Evolutionary conservation across 2,888 invertebrate genomes (phyloP).

Genomic region (Lapara coniferarum): DNA sequence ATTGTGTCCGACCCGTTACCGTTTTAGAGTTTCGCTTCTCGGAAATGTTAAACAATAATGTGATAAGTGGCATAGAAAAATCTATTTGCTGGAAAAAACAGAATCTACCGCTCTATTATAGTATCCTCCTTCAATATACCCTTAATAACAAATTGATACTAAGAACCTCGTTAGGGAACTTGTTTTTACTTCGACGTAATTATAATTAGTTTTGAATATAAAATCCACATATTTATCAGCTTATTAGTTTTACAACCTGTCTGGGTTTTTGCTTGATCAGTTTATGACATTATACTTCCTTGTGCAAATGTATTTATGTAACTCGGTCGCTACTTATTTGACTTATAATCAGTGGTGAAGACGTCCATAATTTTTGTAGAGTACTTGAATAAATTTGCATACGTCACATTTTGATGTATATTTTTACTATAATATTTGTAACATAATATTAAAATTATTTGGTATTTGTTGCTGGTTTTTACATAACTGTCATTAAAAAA

Average conservation of each 20-base stretch:
- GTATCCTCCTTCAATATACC: neutral
- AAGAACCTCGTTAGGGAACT: constrained; percentile 1
- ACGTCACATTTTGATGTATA: no score
- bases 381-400: no score
- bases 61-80: constrained; percentile 32
- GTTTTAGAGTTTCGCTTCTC: constrained; percentile 32
- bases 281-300: constrained; percentile 1
- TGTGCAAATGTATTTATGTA: neutral
- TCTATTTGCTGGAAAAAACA: neutral
- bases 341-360: no score
- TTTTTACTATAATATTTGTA: no score
- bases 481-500: neutral
- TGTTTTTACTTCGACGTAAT: constrained; percentile 11
- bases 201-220: constrained; percentile 11
- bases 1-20: constrained; percentile 54
- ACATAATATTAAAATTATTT: no score
- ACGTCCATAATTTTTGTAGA: no score
- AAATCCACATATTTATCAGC: neutral
- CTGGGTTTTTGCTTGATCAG: constrained; percentile 24
- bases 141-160: neutral
- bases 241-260: constrained; percentile 28
- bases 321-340: neutral
- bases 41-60: constrained; percentile 42
- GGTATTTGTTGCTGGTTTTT: no score
- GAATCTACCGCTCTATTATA: neutral